Evolutionary conservation across 2,888 invertebrate species (phyloP).

Genomic region (Trichopoda pennipes): DNA sequence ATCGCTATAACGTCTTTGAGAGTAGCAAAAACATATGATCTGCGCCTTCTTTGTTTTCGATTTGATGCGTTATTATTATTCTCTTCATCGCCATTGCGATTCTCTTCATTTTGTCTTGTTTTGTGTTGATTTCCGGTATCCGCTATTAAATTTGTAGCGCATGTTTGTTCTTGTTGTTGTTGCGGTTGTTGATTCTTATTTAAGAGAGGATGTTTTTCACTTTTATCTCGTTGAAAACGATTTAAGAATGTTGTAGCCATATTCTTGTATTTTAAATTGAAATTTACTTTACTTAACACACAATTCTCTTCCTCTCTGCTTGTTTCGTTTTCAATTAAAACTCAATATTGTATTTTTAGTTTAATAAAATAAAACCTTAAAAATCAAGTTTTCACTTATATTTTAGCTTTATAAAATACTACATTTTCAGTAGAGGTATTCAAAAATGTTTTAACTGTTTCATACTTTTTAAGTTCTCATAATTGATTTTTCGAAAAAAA

Average conservation of each 20-base stretch:
- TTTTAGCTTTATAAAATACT: not conserved
- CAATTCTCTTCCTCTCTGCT: not conserved
- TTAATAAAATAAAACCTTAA: not conserved
- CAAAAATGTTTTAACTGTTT: conserved; percentile 38
- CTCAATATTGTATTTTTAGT: not conserved
- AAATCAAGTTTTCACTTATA: not conserved
- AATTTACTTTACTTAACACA: not conserved
- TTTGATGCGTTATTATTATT: conserved; percentile 62
- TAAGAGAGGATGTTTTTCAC: conserved; percentile 76
- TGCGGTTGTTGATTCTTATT: conserved; percentile 67
- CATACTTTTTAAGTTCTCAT: not conserved
- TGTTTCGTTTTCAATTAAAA: not conserved
- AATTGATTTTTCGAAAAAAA: not conserved
- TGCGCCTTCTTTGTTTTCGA: conserved; percentile 65
- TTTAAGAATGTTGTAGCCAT: conserved; percentile 78
- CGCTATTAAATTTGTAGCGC: conserved; percentile 34
- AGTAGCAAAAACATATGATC: conserved; percentile 67
- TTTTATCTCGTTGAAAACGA: conserved; percentile 79
- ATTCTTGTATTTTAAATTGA: conserved; percentile 19
- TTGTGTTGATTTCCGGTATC: conserved; percentile 58
- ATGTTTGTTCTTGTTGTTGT: conserved; percentile 62
- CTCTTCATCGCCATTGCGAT: conserved; percentile 42
- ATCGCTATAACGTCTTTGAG: conserved; percentile 63
- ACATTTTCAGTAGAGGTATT: not conserved
- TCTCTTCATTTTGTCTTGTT: conserved; percentile 54